Evolutionary conservation across 2,797 vertebrate species (phyloP), one percentile per base, ranked within the genome.

Genomic region (Mormyrus hasselquistii): DNA sequence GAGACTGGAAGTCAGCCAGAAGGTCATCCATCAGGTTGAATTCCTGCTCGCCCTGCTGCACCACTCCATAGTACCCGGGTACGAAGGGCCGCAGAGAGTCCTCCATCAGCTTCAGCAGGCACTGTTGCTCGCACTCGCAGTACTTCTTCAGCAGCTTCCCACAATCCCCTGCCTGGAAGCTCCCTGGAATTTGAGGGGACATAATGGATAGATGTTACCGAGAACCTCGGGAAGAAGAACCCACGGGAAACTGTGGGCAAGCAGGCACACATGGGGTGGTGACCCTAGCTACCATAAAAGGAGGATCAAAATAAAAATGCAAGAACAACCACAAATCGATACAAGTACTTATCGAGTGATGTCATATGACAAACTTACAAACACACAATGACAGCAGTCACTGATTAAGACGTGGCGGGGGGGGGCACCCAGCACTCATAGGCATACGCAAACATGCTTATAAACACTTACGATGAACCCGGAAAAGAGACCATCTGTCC

Each of bases 11-110:
- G 88, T 97, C 96, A 0, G 95, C 95, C 91, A 98, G 94, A 86
- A 98, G 96, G 90, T 98, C 97, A 3, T 98, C 97, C 97, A 98
- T 98, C 90, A 97, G 94, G 91, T 98, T 98, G 87, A 97, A 98
- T 89, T 96, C 95, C 91, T 98, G 96, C 14, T 95, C 94, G 0
- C 96, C 96, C 87, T 90, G 92, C 91, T 96, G 95, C 50, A 97
- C 96, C 0, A 96, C 92, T 0, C 98, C 98, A 0, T 97, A 95
- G 92, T 98, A 98, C 12, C 96, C 95, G 3, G 96, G 96, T 50
- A 97, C 96, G 2, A 95, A 94, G 0, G 93, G 95, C 0, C 90
- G 92, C 90, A 97, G 94, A 0, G 76, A 87, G 91, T 96, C 96
- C 12, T 73, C 90, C 96, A 95, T 97, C 92, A 97, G 95, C 92